These are phyloP conservation scores for Antennarius maculatus DNA, from an alignment of 2,797 vertebrate species.

Conservation along the genomic window DNA sequence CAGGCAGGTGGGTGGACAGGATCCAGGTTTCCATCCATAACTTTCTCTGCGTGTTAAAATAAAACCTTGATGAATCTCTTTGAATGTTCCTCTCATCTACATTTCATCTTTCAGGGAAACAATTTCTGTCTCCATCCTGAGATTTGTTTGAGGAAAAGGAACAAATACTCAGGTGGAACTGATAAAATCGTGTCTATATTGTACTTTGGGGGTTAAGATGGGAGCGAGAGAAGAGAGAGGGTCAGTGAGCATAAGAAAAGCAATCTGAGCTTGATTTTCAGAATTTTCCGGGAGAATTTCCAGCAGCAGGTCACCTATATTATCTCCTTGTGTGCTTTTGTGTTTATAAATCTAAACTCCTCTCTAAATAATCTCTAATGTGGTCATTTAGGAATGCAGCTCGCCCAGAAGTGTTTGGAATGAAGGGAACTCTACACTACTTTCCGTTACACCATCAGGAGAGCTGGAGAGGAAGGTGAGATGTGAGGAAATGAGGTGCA, in stretches of 20 bases:
- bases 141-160: conserved; percentile 36
- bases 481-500: conserved; percentile 1
- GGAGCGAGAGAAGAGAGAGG: background rate
- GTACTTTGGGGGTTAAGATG: conserved; percentile 7
- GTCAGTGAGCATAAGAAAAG: background rate
- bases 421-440: conserved; percentile 20
- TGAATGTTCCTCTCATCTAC: conserved; percentile 22
- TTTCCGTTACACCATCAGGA: conserved; percentile 15
- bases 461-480: background rate
- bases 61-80: conserved; percentile 27
- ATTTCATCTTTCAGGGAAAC: conserved; percentile 28
- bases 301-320: conserved; percentile 32
- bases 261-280: background rate
- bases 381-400: conserved; percentile 26
- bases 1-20: conserved; percentile 36
- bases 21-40: conserved; percentile 21
- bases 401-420: conserved; percentile 41
- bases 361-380: conserved; percentile 32
- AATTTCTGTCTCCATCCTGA: conserved; percentile 20
- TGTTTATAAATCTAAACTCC: conserved; percentile 42
- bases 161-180: conserved; percentile 10
- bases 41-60: background rate
- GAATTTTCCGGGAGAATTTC: conserved; percentile 43
- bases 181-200: conserved; percentile 25
- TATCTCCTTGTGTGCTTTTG: conserved; percentile 19